phyloP scores from a whole-genome alignment of 2,797 vertebrate species.

The Synaphobranchus kaupii region DNA sequence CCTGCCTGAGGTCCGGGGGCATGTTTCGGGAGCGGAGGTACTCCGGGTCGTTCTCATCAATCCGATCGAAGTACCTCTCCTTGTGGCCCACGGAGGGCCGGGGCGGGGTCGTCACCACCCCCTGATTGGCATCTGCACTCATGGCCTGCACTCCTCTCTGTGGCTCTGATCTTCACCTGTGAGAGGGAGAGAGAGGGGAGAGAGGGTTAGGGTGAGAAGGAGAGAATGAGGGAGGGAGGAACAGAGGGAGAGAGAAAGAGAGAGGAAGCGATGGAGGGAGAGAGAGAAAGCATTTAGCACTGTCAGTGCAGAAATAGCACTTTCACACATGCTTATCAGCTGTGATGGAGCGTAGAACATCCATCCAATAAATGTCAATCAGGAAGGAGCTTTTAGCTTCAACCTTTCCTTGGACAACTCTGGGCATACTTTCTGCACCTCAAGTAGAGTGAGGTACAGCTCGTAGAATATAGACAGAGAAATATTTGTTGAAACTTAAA shows the following conservation, averaged over 20 bases:
- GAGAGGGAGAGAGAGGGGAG: neutral
- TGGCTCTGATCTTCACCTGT: neutral
- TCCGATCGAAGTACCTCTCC: slow-evolving; percentile 82
- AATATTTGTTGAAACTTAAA: neutral
- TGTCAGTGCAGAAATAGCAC: neutral
- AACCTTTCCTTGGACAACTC: neutral
- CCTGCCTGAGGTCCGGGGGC: slow-evolving; percentile 92
- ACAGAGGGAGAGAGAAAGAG: neutral
- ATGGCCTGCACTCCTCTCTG: slow-evolving; percentile 61
- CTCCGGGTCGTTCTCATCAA: slow-evolving; percentile 83
- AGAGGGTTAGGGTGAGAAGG: neutral
- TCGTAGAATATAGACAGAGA: neutral
- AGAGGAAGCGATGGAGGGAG: too few species aligned
- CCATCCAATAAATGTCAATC: neutral
- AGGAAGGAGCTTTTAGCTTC: neutral
- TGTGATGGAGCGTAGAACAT: neutral
- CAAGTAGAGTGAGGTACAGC: neutral
- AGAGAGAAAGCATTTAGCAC: neutral
- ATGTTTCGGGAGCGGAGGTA: slow-evolving; percentile 82
- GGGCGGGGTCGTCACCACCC: slow-evolving; percentile 81
- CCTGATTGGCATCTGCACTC: slow-evolving; percentile 72
- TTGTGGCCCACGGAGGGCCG: slow-evolving; percentile 82
- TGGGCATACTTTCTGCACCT: neutral
- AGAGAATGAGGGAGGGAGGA: too few species aligned
- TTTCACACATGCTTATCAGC: neutral